phyloP scores from a whole-genome alignment of 2,888 invertebrate species.

The Hypomecis punctinalis region DNA sequence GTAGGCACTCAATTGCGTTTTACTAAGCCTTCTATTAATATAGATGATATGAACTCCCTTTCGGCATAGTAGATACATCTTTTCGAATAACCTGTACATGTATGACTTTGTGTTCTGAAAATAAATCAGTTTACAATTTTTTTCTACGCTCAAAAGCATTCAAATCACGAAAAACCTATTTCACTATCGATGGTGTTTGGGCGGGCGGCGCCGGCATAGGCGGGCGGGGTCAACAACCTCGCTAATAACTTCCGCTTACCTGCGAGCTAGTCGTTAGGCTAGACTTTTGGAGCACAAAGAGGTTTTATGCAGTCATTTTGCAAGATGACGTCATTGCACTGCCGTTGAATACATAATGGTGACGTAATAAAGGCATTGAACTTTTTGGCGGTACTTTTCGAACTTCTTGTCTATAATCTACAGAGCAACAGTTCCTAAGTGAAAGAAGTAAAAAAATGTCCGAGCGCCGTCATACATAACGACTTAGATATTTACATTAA shows the following conservation, averaged over 20 bases:
- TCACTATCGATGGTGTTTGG: conserved; percentile 63
- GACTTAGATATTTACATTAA: no score
- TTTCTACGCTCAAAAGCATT: conserved; percentile 6
- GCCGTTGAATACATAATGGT: not conserved
- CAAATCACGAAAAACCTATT: conserved; percentile 46
- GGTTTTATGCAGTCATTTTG: conserved; percentile 49
- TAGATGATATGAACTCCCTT: no score
- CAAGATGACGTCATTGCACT: conserved; percentile 28
- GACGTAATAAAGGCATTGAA: not conserved
- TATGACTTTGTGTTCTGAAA: no score
- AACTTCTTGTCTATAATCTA: no score
- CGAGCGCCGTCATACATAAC: no score
- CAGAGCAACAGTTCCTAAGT: no score
- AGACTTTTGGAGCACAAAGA: conserved; percentile 58
- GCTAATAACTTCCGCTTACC: conserved; percentile 82
- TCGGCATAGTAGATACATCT: no score
- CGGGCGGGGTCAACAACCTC: conserved; percentile 68
- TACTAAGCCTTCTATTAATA: no score
- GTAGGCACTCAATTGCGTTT: no score
- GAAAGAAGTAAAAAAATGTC: no score
- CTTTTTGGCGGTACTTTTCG: not conserved
- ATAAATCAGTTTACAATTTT: not conserved
- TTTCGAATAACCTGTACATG: no score
- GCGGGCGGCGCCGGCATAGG: conserved; percentile 61
- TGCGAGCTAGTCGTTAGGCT: conserved; percentile 64